Base-by-base conservation (phyloP, 1,140 invertebrate species). In the Dreissena rostriformis region DNA sequence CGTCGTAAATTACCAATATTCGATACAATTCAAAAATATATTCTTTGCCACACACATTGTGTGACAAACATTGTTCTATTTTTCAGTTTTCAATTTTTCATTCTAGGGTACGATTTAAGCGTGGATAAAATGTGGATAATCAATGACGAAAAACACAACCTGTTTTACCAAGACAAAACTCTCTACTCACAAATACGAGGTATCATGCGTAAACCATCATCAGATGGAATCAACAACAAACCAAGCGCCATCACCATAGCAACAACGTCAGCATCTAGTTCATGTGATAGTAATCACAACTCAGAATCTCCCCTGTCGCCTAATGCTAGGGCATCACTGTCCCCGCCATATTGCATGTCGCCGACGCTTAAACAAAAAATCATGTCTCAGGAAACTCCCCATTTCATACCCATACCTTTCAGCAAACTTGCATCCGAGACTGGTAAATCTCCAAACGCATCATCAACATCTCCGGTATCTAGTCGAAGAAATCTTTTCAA, bases 151-250 rank as follows among this genome's bases (percentile, higher is more conserved):
- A 84, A 84, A 71, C 82, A 84, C 66, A 84, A 77, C 22, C 28
- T 84, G 19, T 84, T 84, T 66, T 77, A 77, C 74, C 82, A 84
- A 26, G 82, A 84, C 63, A 66, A 84, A n/a, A 67, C 68, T 5
- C 72, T 84, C 39, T 84, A 84, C 55, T 22, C 61, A 17, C 49
- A 19, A 22, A 17, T 82, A 8, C 22, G 80, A 65, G 12, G 67
- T 4, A 61, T 10, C 10, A 24, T 74, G 67, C 70, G 80, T 5
- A 53, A 61, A 17, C 51, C 73, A 26, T 74, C 80, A 17, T 10
- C 2, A n/a, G 71, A 82, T 26, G 57, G n/a, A 29, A 28, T 29
- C 22, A n/a, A n/a, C n/a, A n/a, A n/a, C n/a, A n/a, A n/a, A 24
- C 11, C 28, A 24, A 67, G 12, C 12, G n/a, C 66, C 12, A 11